These are phyloP conservation scores for Drosophila yooni DNA, from an alignment of 2,888 invertebrate species.

Conservation along the genomic window DNA sequence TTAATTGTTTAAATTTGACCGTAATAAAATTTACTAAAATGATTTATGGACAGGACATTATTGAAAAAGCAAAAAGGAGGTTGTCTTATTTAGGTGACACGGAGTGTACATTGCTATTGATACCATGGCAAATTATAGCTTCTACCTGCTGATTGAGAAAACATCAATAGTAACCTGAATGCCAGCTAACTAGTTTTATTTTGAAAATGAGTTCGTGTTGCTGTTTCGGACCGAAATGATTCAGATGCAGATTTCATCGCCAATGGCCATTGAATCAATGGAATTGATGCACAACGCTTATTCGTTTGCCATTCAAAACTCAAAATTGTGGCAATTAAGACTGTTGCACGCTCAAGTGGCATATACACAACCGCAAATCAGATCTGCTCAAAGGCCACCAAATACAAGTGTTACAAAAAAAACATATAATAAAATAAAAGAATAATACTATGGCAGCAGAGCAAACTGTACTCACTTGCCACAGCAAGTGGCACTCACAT, in stretches of 20 bases:
- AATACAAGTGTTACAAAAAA: neutral
- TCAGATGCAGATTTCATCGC: constrained; percentile 4
- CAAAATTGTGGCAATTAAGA: constrained; percentile 66
- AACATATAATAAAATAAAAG: constrained; percentile 9
- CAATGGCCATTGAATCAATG: constrained; percentile 24
- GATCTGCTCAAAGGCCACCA: constrained; percentile 5
- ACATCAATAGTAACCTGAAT: constrained; percentile 46
- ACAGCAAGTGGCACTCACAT: constrained; percentile 50
- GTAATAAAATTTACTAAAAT: neutral
- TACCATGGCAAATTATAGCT: constrained; percentile 56
- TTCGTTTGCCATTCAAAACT: constrained; percentile 36
- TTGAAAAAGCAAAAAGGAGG: no score
- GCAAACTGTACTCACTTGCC: constrained; percentile 10
- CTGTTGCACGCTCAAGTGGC: constrained; percentile 71
- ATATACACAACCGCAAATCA: constrained; percentile 42
- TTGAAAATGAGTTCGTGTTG: constrained; percentile 19
- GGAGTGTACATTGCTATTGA: constrained; percentile 24
- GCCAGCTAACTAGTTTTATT: constrained; percentile 34
- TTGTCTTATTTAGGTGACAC: neutral
- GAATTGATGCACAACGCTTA: constrained; percentile 14
- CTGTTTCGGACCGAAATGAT: neutral
- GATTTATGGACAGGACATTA: neutral
- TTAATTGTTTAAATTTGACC: neutral
- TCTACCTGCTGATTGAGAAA: constrained; percentile 11
- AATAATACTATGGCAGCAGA: neutral